Percentiles rank a stretch among this genome's conserved stretches.
These are phyloP conservation scores for Hylia prasina DNA, from an alignment of 2,113 vertebrate genomes.

Conservation along the genomic window DNA sequence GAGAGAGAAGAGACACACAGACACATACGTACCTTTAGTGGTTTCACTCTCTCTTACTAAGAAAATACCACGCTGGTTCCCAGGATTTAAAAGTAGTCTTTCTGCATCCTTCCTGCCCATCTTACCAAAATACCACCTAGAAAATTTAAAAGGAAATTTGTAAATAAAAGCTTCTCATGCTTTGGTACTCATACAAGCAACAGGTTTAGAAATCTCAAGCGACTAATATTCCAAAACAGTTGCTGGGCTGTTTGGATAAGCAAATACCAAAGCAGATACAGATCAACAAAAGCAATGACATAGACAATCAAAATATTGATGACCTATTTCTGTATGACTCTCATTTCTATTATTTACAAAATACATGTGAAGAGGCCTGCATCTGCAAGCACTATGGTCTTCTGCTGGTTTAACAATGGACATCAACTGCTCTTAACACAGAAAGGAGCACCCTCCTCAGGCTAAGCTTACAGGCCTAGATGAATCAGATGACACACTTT, in stretches of 20 bases:
- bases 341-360: background rate
- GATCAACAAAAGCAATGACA: background rate
- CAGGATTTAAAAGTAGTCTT: conserved; percentile 90
- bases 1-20: background rate
- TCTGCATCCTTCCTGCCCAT: conserved; percentile 99
- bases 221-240: background rate
- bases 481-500: background rate
- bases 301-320: background rate
- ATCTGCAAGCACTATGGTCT: background rate
- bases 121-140: conserved; percentile 99
- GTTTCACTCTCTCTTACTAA: conserved; percentile 98
- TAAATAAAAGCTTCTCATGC: background rate
- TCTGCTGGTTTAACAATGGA: background rate
- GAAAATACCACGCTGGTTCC: conserved; percentile 93
- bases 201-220: background rate
- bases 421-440: background rate
- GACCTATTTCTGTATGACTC: background rate
- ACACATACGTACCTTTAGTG: conserved; percentile 89
- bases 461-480: background rate
- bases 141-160: background rate
- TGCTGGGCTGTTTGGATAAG: background rate
- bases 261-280: background rate
- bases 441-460: background rate
- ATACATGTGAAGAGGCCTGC: background rate
- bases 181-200: background rate